Conservation (phyloP, 2,888 invertebrate species). For the Neuroscelio doddi region DNA sequence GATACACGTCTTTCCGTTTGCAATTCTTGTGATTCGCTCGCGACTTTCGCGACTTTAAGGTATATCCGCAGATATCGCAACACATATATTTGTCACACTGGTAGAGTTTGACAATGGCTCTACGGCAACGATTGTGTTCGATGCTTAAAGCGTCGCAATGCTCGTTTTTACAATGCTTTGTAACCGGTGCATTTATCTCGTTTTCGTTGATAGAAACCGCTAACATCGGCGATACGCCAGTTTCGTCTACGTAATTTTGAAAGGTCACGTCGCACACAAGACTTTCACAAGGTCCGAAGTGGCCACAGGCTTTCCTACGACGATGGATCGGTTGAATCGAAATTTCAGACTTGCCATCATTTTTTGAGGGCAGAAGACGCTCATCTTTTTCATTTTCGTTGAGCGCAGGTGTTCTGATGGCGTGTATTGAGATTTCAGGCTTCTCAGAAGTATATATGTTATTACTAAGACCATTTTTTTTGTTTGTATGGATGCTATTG, state of each 20-base stretch:
- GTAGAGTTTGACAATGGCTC: constrained; percentile 47
- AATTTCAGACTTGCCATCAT: constrained; percentile 63
- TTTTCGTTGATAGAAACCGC: constrained; percentile 58
- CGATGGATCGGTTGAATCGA: constrained; percentile 57
- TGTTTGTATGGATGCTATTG: constrained; percentile 17
- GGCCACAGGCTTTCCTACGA: constrained; percentile 60
- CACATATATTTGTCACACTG: constrained; percentile 48
- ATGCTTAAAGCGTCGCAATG: constrained; percentile 63
- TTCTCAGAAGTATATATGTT: constrained; percentile 33
- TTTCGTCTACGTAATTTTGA: constrained; percentile 58
- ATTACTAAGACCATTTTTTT: constrained; percentile 44
- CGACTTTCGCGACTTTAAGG: constrained; percentile 56
- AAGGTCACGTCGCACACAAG: constrained; percentile 62
- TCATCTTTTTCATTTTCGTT: constrained; percentile 36
- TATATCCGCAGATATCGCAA: constrained; percentile 64
- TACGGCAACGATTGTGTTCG: constrained; percentile 65
- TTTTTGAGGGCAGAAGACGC: constrained; percentile 63
- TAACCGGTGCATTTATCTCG: constrained; percentile 62
- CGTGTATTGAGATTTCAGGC: constrained; percentile 51
- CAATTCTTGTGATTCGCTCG: constrained; percentile 62
- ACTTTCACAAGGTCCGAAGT: constrained; percentile 63
- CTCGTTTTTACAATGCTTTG: constrained; percentile 59
- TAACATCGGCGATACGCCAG: constrained; percentile 58
- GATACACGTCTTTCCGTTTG: constrained; percentile 56
- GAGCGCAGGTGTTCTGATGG: constrained; percentile 30